phyloP scores from a whole-genome alignment of 2,797 vertebrate species.

The Anguilla anguilla region DNA sequence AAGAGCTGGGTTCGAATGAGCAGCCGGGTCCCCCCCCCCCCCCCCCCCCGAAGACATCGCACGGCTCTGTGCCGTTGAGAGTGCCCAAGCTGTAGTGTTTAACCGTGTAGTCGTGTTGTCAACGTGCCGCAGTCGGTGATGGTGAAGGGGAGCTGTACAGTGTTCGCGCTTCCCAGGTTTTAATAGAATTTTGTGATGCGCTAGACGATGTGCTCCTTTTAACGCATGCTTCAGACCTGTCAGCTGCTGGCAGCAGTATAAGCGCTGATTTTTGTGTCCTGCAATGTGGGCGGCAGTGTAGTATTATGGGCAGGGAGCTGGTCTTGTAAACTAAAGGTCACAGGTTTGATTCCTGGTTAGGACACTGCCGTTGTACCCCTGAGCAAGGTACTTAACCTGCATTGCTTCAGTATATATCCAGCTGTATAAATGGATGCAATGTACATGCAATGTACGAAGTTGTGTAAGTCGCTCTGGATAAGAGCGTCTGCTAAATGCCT shows the following conservation, averaged over 20 bases:
- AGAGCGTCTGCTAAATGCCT: no score
- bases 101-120: neutral
- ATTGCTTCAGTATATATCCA: no score
- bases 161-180: no score
- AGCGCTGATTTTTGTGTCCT: neutral
- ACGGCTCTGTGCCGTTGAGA: neutral
- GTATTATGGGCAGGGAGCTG: no score
- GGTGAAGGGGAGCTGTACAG: neutral
- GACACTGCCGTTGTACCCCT: no score
- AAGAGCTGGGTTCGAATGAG: slow-evolving; percentile 50
- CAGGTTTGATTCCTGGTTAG: no score
- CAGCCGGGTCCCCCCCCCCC: slow-evolving; percentile 27
- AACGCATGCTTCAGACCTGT: neutral
- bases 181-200: neutral
- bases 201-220: neutral
- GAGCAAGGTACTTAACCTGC: no score
- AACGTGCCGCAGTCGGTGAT: neutral
- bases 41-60: neutral
- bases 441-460: no score
- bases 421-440: no score
- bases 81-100: neutral
- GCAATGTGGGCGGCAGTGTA: neutral
- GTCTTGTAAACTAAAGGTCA: no score
- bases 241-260: neutral
- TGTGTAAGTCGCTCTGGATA: no score